Base-by-base conservation (phyloP, 2,888 invertebrate genomes). In the Junonia oenone region DNA sequence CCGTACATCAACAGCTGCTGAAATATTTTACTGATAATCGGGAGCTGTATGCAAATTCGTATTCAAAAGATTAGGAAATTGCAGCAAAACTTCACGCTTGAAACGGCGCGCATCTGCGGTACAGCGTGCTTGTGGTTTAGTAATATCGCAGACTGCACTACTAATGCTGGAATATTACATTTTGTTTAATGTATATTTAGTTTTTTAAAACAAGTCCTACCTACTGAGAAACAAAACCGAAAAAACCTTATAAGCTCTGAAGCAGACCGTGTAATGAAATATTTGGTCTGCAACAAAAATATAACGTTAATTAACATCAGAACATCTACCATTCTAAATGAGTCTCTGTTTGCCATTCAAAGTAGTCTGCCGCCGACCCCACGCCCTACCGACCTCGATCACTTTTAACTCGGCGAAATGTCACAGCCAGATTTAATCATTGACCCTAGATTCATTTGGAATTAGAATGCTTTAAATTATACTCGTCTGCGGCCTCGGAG, bases 371-470 rank as follows among this genome's bases (percentile, higher is more conserved):
- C 13, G 13, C 37, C 29, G 22, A 35, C 33, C 26, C 11, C 1
- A 22, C 19, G 3, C 26, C 33, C 13, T 26, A 26, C 33, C 45
- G 45, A 52, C 52, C 45, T 46, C 45, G 37, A 37, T 46, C 45
- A 52, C 33, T 52, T 52, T 37, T 19, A 52, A 52, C 37, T 52
- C 27, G 13, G 15, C 37, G 8, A 29, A 52, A 52, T 52, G 52
- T 52, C 37, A 29, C 27, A 37, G 27, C 45, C 35, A 52, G 35
- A 35, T 37, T 37, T 45, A 29, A 45, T 52, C 15, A 35, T 27
- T 43, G 27, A 27, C 45, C 33, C 27, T 14, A 19, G 6, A 35
- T 26, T 51, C n/a, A 35, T 48, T 48, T 26, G 9, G 35, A 35
- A 35, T 22, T 22, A 29, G 48, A 37, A 19, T 9, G 22, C n/a